Base-by-base conservation (phyloP, 2,797 vertebrate genomes). In the Melanotaenia nigrans region DNA sequence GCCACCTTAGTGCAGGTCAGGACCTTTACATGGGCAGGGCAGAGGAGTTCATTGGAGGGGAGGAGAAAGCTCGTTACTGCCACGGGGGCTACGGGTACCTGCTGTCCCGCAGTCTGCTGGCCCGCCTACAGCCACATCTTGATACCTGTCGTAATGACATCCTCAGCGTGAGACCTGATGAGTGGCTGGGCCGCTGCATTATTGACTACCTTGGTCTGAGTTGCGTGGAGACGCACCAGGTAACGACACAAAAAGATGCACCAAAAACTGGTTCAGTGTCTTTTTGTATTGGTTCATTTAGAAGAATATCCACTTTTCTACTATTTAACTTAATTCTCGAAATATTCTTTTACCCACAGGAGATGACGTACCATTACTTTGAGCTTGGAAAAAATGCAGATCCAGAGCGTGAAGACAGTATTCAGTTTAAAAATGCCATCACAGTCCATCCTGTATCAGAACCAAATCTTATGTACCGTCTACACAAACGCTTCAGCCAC, bases 101-200 rank as follows among this genome's bases (percentile, higher is more conserved):
- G 71, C 84, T 99, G 22, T 99, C 97, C 1, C 96, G 97, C 62
- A 97, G 96, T 53, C 94, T 99, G 56, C 92, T 99, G 77, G 95
- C 96, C 0, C 95, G 95, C 32, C 87, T 99, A 72, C 94, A 95
- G 77, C 96, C 95, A 0, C 96, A 99, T 77, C 92, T 99, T 9
- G 97, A 98, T 84, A 94, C 95, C 79, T 99, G 98, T 68, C 96
- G 97, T 4, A 97, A 98, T 8, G 96, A 99, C 85, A 99, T 99
- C 85, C 96, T 99, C 61, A 98, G 98, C 0, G 96, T 97, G 58
- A 94, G 97, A 13, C 96, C 97, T 0, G 98, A 99, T 1, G 98
- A 99, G 90, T 99, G 98, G 98, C 94, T 99, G 28, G 97, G 98
- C 40, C 97, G 97, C 73, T 99, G 98, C 93, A 95, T 99, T 79